Base-by-base conservation (phyloP, 2,797 vertebrate species). In the Danio albolineatus region DNA sequence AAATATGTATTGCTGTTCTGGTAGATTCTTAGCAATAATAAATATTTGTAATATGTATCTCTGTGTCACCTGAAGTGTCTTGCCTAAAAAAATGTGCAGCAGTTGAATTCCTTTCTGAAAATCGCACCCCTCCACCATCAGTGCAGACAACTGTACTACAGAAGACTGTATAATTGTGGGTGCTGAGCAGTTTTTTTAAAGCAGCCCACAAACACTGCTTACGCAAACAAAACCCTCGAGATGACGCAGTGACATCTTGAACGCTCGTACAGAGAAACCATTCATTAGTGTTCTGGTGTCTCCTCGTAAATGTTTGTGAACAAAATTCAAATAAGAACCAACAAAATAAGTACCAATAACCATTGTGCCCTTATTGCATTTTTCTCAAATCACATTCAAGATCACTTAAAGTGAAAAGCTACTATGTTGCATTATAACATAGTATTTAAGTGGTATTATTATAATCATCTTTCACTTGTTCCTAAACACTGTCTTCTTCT, bases 151-250 rank as follows among this genome's bases (percentile, higher is more conserved):
- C 67, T 56, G 39, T 70, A 38, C 21, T 57, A 13, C 39, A 38
- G 44, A 13, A 72, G 14, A 53, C 5, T n/a, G n/a, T 60, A 39
- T 54, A 56, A 39, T 16, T 78, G 57, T 3, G 17, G 36, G 39
- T 57, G 51, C 75, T 48, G 53, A 59, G 44, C 36, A 19, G 41
- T 8, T 16, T 49, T 49, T 51, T 51, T 36, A 16, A 69, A 59
- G 43, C 19, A 61, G 61, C 46, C 59, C 67, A 53, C 66, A 62
- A 71, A 62, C 59, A 64, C 48, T 39, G 69, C 69, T 79, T 64
- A 73, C 5, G 21, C 21, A 73, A 54, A 56, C 60, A 72, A 72
- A 62, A 51, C 16, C 56, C 36, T 70, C 44, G 41, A 60, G 28
- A 69, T 70, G 28, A 60, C n/a, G 44, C 76, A 60, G 48, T 56